Conservation (phyloP, 2,888 invertebrate genomes). For the Morpho deidamia region DNA sequence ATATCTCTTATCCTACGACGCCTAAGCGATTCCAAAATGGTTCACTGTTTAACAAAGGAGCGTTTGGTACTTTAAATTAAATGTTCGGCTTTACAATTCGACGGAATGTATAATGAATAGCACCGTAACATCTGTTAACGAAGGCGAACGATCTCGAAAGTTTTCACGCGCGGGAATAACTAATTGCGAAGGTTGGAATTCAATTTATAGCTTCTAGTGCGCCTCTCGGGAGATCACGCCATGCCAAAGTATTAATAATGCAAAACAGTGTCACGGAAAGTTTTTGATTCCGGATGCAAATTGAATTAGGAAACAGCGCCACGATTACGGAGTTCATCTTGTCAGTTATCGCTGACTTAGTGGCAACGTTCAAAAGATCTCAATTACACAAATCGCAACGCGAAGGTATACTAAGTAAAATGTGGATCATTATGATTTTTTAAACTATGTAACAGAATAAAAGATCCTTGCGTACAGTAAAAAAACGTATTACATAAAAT, state of each 20-base stretch:
- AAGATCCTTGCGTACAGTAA: no score
- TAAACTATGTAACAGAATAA: no score
- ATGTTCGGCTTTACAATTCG: slow-evolving; percentile 77
- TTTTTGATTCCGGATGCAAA: slow-evolving; percentile 77
- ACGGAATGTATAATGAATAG: slow-evolving; percentile 79
- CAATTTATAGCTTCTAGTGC: slow-evolving; percentile 77
- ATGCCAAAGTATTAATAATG: slow-evolving; percentile 76
- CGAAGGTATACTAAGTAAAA: no score
- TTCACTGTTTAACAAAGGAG: slow-evolving; percentile 70
- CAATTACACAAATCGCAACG: no score
- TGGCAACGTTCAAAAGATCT: slow-evolving; percentile 37
- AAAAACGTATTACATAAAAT: no score
- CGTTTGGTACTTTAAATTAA: slow-evolving; percentile 74
- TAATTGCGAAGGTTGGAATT: slow-evolving; percentile 78
- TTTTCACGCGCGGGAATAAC: slow-evolving; percentile 79
- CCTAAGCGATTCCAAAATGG: slow-evolving; percentile 52
- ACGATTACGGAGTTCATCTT: slow-evolving; percentile 57
- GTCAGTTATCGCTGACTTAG: slow-evolving; percentile 52
- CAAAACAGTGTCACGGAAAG: slow-evolving; percentile 78
- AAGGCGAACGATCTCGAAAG: slow-evolving; percentile 78
- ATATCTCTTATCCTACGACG: slow-evolving; percentile 52
- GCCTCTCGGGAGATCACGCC: slow-evolving; percentile 73
- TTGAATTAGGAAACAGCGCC: slow-evolving; percentile 75
- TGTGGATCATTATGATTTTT: no score
- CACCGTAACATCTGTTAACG: slow-evolving; percentile 79